Conservation (phyloP, 1,140 invertebrate genomes). For the Macrocentrus cingulum region DNA sequence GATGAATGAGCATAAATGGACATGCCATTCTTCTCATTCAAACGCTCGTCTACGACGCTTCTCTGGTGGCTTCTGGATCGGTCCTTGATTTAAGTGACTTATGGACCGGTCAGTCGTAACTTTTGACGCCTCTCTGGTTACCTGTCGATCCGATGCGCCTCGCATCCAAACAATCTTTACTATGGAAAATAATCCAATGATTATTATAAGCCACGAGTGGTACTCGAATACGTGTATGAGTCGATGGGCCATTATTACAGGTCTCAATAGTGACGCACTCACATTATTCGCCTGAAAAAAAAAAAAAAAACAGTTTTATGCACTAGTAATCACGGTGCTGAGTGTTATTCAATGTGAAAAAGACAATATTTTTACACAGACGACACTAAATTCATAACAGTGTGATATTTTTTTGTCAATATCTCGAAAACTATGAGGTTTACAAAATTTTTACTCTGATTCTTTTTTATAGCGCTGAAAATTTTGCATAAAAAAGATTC, state of each 20-base stretch:
- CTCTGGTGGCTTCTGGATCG: not conserved
- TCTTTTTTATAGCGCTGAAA: no score
- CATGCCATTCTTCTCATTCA: slow-evolving; percentile 3
- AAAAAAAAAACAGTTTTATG: no score
- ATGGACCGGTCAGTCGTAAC: not conserved
- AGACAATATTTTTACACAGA: no score
- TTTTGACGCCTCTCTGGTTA: not conserved
- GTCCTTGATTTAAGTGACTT: not conserved
- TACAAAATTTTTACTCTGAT: no score
- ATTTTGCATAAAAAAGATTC: no score
- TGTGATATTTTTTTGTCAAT: no score
- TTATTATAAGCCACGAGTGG: slow-evolving; percentile 2
- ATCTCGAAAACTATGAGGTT: no score
- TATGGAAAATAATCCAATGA: slow-evolving; percentile 18
- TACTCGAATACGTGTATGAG: slow-evolving; percentile 9
- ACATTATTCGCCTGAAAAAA: slow-evolving; percentile 21
- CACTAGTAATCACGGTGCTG: not conserved
- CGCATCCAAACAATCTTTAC: not conserved
- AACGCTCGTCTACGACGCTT: not conserved
- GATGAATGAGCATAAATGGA: not conserved
- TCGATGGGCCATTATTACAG: slow-evolving; percentile 21
- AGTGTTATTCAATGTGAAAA: slow-evolving; percentile 9
- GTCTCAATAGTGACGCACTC: not conserved
- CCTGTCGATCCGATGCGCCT: not conserved
- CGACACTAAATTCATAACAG: no score